Conservation (phyloP, 2,113 vertebrate genomes). For the Esox niger region DNA sequence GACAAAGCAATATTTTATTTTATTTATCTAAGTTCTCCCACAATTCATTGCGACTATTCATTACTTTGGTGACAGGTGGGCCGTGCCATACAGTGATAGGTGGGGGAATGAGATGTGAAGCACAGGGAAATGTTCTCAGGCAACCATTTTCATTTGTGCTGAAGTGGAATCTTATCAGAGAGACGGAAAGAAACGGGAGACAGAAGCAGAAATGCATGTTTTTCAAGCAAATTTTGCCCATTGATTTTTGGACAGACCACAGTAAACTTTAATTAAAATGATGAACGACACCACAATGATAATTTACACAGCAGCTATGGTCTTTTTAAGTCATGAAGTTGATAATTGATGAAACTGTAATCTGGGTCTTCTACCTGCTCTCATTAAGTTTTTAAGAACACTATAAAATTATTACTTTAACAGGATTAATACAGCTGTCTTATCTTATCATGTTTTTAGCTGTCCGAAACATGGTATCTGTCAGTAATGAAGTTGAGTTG, state of each 20-base stretch:
- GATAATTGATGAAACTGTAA: conserved; percentile 13
- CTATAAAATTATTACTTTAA: too few relatives aligned
- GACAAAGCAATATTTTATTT: conserved; percentile 70
- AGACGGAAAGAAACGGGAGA: conserved; percentile 4
- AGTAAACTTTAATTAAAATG: conserved; percentile 10
- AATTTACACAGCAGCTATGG: conserved; percentile 8
- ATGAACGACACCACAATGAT: conserved; percentile 24
- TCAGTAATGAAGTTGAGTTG: too few relatives aligned
- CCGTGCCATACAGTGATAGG: conserved; percentile 48
- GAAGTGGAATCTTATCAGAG: conserved; percentile 41
- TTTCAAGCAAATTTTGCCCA: conserved; percentile 29
- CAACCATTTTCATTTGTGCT: conserved; percentile 45
- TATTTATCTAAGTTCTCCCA: conserved; percentile 60
- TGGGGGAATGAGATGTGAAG: conserved; percentile 49
- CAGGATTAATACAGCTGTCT: too few relatives aligned
- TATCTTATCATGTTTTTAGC: too few relatives aligned
- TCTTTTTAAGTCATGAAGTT: conserved; percentile 5
- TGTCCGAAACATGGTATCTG: too few relatives aligned
- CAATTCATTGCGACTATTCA: conserved; percentile 57
- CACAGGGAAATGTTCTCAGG: conserved; percentile 31
- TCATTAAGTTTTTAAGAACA: too few relatives aligned
- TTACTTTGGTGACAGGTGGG: conserved; percentile 48
- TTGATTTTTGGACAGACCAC: conserved; percentile 31
- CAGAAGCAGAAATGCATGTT: conserved; percentile 18
- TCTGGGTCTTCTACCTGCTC: not conserved